Evolutionary conservation across 2,888 invertebrate genomes (phyloP).

Genomic region (Andrena minutula): DNA sequence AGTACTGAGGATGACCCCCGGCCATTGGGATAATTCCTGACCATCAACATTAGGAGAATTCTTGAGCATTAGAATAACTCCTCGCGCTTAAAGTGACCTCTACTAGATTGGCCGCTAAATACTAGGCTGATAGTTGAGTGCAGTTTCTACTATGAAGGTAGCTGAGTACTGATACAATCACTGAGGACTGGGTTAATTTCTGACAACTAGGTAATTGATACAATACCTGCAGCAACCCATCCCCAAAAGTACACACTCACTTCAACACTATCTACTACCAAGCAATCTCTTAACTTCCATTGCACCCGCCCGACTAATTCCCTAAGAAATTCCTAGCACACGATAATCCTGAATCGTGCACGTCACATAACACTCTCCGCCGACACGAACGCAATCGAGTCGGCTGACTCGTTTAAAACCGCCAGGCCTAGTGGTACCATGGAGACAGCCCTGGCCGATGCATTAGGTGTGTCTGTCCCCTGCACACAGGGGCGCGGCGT

Average conservation of each 20-base stretch:
- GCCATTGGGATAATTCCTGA: no score
- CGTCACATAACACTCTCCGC: not conserved
- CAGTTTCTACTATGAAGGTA: no score
- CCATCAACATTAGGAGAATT: no score
- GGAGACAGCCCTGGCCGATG: constrained; percentile 8
- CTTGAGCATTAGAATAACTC: no score
- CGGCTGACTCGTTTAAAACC: constrained; percentile 13
- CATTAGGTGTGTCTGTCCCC: constrained; percentile 20
- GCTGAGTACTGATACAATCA: no score
- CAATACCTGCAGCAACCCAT: no score
- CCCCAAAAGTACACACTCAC: not conserved
- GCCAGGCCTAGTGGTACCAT: not conserved
- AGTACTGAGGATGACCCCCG: no score
- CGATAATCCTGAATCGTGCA: not conserved
- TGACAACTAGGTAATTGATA: no score
- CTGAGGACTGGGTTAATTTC: no score
- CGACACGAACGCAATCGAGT: constrained; percentile 11
- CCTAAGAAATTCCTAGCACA: not conserved
- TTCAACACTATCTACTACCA: not conserved
- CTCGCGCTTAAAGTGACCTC: no score
- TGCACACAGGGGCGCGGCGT: constrained; percentile 9
- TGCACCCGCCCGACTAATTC: not conserved
- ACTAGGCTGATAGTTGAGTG: no score
- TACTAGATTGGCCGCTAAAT: no score
- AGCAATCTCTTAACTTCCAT: not conserved